These are phyloP conservation scores for Temnothorax unifasciatus DNA, from an alignment of 2,888 invertebrate species.

Conservation along the genomic window DNA sequence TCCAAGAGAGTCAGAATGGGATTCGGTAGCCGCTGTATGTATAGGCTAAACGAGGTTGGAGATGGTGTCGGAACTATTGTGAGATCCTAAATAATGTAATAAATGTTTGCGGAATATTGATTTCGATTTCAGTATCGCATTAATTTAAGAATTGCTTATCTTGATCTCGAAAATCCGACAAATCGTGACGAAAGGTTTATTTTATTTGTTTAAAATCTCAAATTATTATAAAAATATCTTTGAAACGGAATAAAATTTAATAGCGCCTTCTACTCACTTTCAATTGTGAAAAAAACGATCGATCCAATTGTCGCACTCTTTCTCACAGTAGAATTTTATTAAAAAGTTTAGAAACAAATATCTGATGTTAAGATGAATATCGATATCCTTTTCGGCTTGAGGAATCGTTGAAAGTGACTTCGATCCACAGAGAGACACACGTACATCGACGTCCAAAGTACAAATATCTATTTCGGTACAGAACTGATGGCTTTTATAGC, in stretches of 20 bases:
- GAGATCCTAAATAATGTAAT: conserved; percentile 14
- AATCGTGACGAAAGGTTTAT: not conserved
- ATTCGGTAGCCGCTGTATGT: conserved; percentile 5
- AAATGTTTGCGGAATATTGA: not conserved
- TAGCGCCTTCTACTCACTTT: not conserved
- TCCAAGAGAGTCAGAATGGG: conserved; percentile 50
- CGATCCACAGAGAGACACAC: not conserved
- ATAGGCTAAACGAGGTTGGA: not conserved
- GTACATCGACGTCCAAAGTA: not conserved
- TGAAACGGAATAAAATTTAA: conserved; percentile 8
- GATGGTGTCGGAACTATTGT: not conserved
- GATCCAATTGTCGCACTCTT: not conserved
- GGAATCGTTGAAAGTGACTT: not conserved
- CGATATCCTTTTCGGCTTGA: not conserved
- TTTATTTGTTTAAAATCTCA: not conserved
- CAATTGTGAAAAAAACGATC: not conserved
- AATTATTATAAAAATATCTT: not conserved
- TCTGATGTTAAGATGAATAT: not conserved
- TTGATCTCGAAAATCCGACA: not conserved
- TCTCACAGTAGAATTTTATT: not conserved
- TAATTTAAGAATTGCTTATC: not conserved
- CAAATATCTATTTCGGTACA: not conserved
- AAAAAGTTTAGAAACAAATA: not conserved
- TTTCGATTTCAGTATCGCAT: not conserved
- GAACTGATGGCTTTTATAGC: conserved; percentile 29